A percentile compares a stretch with the other conserved stretches of the same genome.
These are phyloP conservation scores for Psilopsiagon aurifrons DNA, from an alignment of 2,113 vertebrate genomes.

Conservation along the genomic window DNA sequence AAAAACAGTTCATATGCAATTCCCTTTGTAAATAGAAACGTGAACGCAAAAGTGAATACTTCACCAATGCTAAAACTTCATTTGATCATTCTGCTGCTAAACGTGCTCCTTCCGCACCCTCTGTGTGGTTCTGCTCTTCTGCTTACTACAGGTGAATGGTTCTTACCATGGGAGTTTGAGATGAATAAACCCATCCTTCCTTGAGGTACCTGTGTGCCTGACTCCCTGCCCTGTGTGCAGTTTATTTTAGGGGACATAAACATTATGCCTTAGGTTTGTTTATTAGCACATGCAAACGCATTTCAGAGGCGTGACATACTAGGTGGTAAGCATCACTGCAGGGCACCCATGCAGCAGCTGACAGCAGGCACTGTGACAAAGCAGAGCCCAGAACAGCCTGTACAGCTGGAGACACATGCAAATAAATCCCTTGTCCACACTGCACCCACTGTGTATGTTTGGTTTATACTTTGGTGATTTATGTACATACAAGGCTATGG, in stretches of 20 bases:
- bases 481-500: not conserved
- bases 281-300: not conserved
- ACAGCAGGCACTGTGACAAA: not conserved
- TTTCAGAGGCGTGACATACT: not conserved
- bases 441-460: slow-evolving; percentile 5
- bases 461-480: not conserved
- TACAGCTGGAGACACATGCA: not conserved
- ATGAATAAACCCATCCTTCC: not conserved
- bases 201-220: not conserved
- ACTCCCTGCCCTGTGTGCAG: slow-evolving; percentile 5
- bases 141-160: not conserved
- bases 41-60: not conserved
- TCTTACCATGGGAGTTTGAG: not conserved
- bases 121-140: not conserved
- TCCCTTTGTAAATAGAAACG: not conserved
- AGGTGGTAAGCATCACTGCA: not conserved
- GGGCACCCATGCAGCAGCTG: not conserved
- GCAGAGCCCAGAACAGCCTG: not conserved
- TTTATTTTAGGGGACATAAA: slow-evolving; percentile 19
- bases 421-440: slow-evolving; percentile 31
- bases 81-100: not conserved
- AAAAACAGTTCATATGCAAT: not conserved
- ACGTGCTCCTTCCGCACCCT: not conserved
- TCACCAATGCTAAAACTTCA: not conserved
- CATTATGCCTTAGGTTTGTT: not conserved